Base-by-base conservation (phyloP, 1,140 invertebrate genomes). In the Bombus confusus region DNA sequence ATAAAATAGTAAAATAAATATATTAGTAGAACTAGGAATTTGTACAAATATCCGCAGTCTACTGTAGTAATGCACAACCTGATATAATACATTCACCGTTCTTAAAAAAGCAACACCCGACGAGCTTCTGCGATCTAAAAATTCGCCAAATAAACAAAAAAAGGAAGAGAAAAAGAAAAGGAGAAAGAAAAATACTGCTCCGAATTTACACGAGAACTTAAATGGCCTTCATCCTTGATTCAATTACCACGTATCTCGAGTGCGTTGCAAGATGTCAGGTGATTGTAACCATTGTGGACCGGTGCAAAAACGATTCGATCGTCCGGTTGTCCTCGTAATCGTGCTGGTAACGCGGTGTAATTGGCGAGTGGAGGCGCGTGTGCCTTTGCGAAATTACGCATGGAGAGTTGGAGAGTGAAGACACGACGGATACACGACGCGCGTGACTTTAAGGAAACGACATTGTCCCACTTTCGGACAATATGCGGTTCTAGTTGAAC, bases 371-470 rank as follows among this genome's bases (percentile, higher is more conserved):
- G 34, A 34, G 66, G 66, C 25, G 39, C 28, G 37, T n/a, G 39
- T n/a, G 15, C 71, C 28, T 18, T 18, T 15, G 39, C 28, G 71
- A 41, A 73, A 43, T 72, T 72, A 25, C 25, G 34, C 37, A 59
- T 0, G 25, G 10, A 2, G 18, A 52, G 47, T 52, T 52, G 47
- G 1, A 52, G 47, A 52, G 69, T 15, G 69, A 13, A 71, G 69
- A 15, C 22, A 41, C 37, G 25, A 39, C 25, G 37, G 25, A 39
- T 39, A 28, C 28, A n/a, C 59, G 47, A 41, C 37, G 28, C 28
- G 28, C 39, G 71, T 73, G 71, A 73, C 28, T 73, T 73, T 43
- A 37, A 73, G 71, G 71, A 41, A n/a, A 73, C 37, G 39, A n/a
- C 39, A 25, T 39, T 73, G 71, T 18, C 71, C 71, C 71, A 73